Base-by-base conservation (phyloP, 2,113 vertebrate species). In the Salminus brasiliensis region DNA sequence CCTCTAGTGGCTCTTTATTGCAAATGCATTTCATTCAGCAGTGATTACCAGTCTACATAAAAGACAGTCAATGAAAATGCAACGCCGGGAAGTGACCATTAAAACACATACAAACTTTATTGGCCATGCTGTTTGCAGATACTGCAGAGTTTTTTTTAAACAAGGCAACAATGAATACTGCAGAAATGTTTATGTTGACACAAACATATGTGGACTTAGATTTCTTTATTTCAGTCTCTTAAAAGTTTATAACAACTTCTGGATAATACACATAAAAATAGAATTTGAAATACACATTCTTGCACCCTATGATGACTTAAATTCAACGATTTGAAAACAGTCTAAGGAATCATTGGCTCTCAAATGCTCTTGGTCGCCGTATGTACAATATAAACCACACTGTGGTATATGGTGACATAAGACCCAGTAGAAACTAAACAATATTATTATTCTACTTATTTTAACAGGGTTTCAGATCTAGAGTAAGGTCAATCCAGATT, bases 221-320 rank as follows among this genome's bases (percentile, higher is more conserved):
- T 83, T 86, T 83, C 60, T 84, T 84, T 95, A 94, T 94, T 94
- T 95, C 92, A 91, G 84, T 89, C 87, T 90, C 67, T 69, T 92
- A 85, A 91, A 90, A 32, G 18, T 87, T 92, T 90, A 93, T 90
- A 88, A 93, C 92, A 92, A 88, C 89, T 90, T 92, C 85, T 91
- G 91, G 89, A 92, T 94, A 94, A 92, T 91, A 94, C 63, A 93
- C 85, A 86, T 87, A 86, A 84, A 90, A 88, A 68, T 63, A 78
- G 88, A 87, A 52, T 77, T 72, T 70, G 55, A 85, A 86, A 86
- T 85, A 85, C 84, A 86, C 74, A 85, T 89, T 85, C 85, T 79
- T 82, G 70, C 85, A 89, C 85, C 88, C 84, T 84, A 89, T 79
- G 72, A 84, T 89, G 86, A 91, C 80, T 84, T 81, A 69, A 87